Percentiles rank a stretch among this genome's conserved stretches.
phyloP scores from a whole-genome alignment of 2,797 vertebrate species.

The Sebastiscus tertius region DNA sequence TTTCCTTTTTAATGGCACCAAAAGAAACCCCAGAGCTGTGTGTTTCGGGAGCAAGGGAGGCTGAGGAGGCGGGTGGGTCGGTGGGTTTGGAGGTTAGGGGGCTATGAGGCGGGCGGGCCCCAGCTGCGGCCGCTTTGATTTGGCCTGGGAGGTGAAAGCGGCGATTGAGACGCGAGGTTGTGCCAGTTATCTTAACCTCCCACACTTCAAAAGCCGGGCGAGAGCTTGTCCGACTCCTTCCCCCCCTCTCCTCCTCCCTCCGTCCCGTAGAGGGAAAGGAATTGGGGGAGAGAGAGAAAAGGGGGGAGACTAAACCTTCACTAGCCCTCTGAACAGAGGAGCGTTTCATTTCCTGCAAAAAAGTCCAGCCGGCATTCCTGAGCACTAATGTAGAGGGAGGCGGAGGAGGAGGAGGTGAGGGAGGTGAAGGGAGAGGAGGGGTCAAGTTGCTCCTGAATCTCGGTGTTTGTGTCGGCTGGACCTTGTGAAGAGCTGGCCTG shows the following conservation, averaged over 20 bases:
- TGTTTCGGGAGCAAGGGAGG: conserved; percentile 8
- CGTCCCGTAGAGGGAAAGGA: conserved; percentile 52
- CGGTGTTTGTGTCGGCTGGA: conserved; percentile 83
- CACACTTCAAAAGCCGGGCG: conserved; percentile 85
- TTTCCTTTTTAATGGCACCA: conserved; percentile 74
- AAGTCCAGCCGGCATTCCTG: conserved; percentile 84
- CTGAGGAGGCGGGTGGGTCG: conserved; percentile 32
- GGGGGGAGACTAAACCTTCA: conserved; percentile 64
- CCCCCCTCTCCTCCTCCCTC: conserved; percentile 27
- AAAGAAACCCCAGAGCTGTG: conserved; percentile 58
- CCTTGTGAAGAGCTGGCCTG: conserved; percentile 84
- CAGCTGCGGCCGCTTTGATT: conserved; percentile 84
- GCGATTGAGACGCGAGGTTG: conserved; percentile 79
- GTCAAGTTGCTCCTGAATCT: conserved; percentile 87
- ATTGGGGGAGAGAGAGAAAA: conserved; percentile 29
- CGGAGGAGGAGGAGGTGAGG: conserved; percentile 33
- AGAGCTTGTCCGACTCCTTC: conserved; percentile 58
- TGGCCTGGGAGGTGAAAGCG: conserved; percentile 74
- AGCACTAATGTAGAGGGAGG: conserved; percentile 79
- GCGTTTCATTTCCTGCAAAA: conserved; percentile 87
- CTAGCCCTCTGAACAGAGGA: conserved; percentile 85
- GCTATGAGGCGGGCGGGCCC: conserved; percentile 69
- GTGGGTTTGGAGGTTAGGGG: conserved; percentile 50
- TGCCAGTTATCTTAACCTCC: conserved; percentile 89
- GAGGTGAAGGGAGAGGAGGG: conserved; percentile 60